Evolutionary conservation across 1,140 invertebrate genomes (phyloP).

Genomic region (Aphaenogaster floridana): DNA sequence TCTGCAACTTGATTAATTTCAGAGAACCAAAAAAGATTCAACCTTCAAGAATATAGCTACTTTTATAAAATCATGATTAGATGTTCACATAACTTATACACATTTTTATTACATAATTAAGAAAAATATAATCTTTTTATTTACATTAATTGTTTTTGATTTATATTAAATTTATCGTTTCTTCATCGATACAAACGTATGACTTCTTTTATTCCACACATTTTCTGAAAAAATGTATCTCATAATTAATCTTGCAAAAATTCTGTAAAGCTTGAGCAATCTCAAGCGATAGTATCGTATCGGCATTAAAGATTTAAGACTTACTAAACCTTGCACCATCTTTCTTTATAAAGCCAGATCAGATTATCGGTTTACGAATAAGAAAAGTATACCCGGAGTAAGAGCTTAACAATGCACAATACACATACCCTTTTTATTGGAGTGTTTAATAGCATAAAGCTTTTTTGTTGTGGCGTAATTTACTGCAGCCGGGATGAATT

Average conservation of each 20-base stretch:
- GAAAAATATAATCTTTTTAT: neutral
- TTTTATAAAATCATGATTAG: neutral
- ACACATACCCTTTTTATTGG: slow-evolving; percentile 23
- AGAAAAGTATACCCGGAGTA: slow-evolving; percentile 1
- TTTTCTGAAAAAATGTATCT: neutral
- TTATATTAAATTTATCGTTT: slow-evolving; percentile 17
- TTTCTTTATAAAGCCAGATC: slow-evolving; percentile 36
- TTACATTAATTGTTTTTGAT: neutral
- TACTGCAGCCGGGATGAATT: slow-evolving; percentile 43
- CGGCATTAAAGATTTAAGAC: slow-evolving; percentile 24
- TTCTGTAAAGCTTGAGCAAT: neutral
- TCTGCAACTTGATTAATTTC: neutral
- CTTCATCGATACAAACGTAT: neutral
- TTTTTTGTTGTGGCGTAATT: slow-evolving; percentile 37
- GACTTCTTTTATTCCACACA: neutral
- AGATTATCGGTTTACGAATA: slow-evolving; percentile 12
- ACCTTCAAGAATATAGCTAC: neutral
- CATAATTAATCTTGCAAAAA: slow-evolving; percentile 17
- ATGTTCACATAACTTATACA: neutral
- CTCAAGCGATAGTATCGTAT: neutral
- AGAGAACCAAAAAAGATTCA: neutral
- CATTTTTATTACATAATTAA: slow-evolving; percentile 6
- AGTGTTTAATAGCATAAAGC: slow-evolving; percentile 13
- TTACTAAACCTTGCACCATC: neutral
- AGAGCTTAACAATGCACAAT: slow-evolving; percentile 27